These are phyloP conservation scores for Passer domesticus DNA, from an alignment of 2,113 vertebrate genomes.

Conservation along the genomic window DNA sequence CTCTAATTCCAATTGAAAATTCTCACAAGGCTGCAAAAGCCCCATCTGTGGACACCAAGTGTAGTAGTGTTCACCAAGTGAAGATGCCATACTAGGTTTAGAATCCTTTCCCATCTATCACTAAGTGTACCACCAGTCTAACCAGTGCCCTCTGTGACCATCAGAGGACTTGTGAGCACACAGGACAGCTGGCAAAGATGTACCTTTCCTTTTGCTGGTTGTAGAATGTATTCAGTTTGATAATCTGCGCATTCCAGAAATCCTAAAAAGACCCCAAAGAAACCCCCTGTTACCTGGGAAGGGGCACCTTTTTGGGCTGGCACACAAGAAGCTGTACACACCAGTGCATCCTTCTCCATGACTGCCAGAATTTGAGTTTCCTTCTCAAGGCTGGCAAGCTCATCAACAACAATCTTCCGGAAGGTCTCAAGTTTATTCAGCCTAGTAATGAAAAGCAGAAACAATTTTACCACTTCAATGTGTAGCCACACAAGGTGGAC, in stretches of 20 bases:
- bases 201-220: conserved; percentile 80
- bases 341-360: conserved; percentile 78
- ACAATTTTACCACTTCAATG: accelerated
- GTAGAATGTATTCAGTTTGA: conserved; percentile 79
- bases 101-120: not conserved
- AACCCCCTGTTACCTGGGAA: not conserved
- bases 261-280: conserved; percentile 67
- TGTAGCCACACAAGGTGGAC: not conserved
- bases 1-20: not conserved
- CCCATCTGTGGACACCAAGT: not conserved
- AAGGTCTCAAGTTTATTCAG: conserved; percentile 78
- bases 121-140: not conserved
- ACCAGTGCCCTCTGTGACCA: not conserved
- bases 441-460: conserved; percentile 59
- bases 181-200: not conserved
- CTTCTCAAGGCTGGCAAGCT: conserved; percentile 77
- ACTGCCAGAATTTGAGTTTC: conserved; percentile 64
- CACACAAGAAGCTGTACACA: not conserved
- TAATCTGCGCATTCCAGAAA: conserved; percentile 77
- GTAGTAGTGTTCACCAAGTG: not conserved
- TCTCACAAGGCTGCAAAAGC: not conserved
- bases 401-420: conserved; percentile 71
- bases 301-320: accelerated
- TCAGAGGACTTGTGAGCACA: not conserved
- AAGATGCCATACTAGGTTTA: not conserved